Percentiles rank a stretch among this genome's conserved stretches.
These are phyloP conservation scores for Leontopithecus rosalia DNA, from an alignment of 2,797 vertebrate genomes.

Conservation along the genomic window DNA sequence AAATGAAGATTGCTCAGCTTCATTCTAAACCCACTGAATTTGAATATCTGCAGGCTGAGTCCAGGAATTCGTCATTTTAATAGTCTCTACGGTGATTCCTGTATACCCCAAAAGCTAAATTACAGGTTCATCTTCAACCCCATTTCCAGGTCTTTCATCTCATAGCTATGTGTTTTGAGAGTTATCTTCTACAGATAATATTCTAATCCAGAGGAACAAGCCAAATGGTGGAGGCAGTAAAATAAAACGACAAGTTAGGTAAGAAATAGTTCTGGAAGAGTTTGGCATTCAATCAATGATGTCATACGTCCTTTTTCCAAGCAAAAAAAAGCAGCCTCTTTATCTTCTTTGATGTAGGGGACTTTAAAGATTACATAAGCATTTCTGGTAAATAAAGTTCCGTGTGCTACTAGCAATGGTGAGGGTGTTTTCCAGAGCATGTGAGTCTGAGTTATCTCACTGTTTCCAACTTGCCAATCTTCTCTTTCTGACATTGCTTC, in stretches of 20 bases:
- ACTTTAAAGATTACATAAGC: background rate
- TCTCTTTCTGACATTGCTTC: conserved; percentile 26
- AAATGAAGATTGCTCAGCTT: background rate
- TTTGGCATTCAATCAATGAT: background rate
- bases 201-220: background rate
- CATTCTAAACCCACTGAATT: background rate
- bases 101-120: background rate
- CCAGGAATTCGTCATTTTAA: background rate
- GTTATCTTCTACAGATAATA: background rate
- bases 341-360: background rate
- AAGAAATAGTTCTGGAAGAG: background rate
- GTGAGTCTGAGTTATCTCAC: background rate
- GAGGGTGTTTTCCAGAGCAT: background rate
- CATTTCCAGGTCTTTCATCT: background rate
- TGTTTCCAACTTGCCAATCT: conserved; percentile 52
- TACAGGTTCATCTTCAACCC: background rate
- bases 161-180: background rate
- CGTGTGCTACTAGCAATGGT: background rate
- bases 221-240: background rate
- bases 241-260: background rate
- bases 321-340: background rate
- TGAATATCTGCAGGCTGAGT: background rate
- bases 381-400: background rate
- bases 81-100: background rate
- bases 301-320: background rate